Evolutionary conservation across 1,140 invertebrate genomes (phyloP), one percentile per base, ranked within the genome.

Genomic region (Drosophila nannoptera): DNA sequence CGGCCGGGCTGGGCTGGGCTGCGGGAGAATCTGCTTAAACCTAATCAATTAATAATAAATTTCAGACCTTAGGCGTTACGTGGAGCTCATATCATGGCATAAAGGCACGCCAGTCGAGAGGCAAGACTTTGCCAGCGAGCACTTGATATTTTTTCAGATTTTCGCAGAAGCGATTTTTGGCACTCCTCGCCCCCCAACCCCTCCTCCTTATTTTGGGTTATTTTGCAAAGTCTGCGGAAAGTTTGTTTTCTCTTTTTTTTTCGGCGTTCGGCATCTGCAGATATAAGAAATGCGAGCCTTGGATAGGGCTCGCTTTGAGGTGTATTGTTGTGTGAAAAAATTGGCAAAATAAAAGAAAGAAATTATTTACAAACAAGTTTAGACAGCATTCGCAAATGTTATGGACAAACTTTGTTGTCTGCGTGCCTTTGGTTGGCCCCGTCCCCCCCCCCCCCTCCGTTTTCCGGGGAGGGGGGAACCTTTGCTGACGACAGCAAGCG

Each of bases 311-410:
- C 80, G 73, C 73, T 84, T 86, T 84, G 77, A 84, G 80, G 80
- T 84, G 80, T 77, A 84, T 76, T 84, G 77, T 84, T 84, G 81
- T 84, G 80, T 84, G 70, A 81, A 84, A 86, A 78, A 86, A 77
- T 69, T 83, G 78, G 84, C 81, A 86, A 84, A 84, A 86, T 84
- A 86, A 84, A 84, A 84, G 46, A 49, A 52, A 52, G 77, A 84
- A 84, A 84, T 84, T 84, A 84, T 84, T 84, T 84, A 73, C 80
- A 84, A 84, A 84, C 80, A 84, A 84, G 73, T 86, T 84, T 86
- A 84, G 80, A 84, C 81, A 76, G 84, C 78, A 80, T 73, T 84
- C 76, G 77, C 77, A 74, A 72, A 84, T 86, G 81, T 86, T 84
- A 86, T 84, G 81, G 84, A 67, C 69, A 86, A 84, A 84, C 69